Evolutionary conservation across 2,888 invertebrate genomes (phyloP).

Genomic region (Tethea ocularis): DNA sequence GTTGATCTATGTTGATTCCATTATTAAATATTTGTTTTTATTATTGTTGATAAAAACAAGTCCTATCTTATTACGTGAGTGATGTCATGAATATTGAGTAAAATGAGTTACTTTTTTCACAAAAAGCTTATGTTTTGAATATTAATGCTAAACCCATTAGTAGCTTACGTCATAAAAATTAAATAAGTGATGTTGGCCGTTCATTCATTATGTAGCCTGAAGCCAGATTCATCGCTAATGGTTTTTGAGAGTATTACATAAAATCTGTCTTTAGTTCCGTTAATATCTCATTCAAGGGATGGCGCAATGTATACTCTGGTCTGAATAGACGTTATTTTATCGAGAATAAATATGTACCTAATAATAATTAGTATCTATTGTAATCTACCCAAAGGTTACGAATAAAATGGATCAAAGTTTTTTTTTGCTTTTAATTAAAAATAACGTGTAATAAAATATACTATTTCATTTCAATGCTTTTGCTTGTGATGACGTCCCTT

Average conservation of each 20-base stretch:
- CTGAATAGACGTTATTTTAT: not conserved
- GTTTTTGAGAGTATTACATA: slow-evolving; percentile 22
- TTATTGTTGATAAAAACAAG: not conserved
- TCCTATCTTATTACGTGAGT: too few relatives aligned
- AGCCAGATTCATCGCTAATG: slow-evolving; percentile 24
- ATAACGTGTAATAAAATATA: too few relatives aligned
- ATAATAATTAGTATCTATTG: not conserved
- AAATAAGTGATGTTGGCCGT: slow-evolving; percentile 19
- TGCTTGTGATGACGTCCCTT: too few relatives aligned
- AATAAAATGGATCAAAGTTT: too few relatives aligned
- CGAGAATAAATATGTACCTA: not conserved
- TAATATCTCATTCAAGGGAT: slow-evolving; percentile 2
- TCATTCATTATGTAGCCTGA: slow-evolving; percentile 18
- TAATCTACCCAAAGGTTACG: not conserved
- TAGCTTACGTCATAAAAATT: slow-evolving; percentile 26
- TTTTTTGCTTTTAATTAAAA: too few relatives aligned
- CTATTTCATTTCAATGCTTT: too few relatives aligned
- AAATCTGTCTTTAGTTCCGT: slow-evolving; percentile 22
- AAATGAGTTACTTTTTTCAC: not conserved
- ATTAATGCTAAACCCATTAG: slow-evolving; percentile 26
- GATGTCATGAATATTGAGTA: too few relatives aligned
- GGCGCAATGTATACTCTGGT: not conserved
- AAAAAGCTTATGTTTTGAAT: slow-evolving; percentile 5
- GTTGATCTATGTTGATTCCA: slow-evolving; percentile 22
- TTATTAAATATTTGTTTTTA: slow-evolving; percentile 10